Evolutionary conservation across 2,797 vertebrate genomes (phyloP).

Genomic region (Okamejei kenojei): DNA sequence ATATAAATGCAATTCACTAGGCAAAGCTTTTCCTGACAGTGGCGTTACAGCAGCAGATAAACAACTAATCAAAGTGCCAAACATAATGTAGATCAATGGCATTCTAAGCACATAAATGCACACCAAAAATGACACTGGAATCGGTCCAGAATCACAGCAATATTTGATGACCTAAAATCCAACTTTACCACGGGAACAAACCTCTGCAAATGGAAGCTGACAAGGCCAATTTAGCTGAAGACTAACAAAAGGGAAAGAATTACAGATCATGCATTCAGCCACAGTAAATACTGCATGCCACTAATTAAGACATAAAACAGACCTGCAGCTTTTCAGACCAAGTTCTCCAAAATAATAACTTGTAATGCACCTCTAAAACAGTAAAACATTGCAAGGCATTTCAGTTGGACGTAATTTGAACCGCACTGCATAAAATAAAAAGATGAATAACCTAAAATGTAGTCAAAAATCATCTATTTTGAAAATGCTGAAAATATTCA

Average conservation of each 20-base stretch:
- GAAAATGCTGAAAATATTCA: too few relatives aligned
- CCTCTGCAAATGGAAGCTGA: conserved; percentile 23
- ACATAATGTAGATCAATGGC: not conserved
- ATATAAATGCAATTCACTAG: not conserved
- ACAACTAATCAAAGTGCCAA: not conserved
- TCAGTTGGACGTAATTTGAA: not conserved
- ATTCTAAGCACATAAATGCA: not conserved
- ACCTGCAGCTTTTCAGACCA: not conserved
- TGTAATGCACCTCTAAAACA: not conserved
- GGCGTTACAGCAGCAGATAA: not conserved
- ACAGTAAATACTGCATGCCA: not conserved
- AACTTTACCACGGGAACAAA: not conserved
- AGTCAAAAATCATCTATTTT: too few relatives aligned
- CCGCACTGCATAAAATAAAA: too few relatives aligned
- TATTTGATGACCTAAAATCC: not conserved
- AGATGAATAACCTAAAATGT: too few relatives aligned
- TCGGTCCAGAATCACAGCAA: too few relatives aligned
- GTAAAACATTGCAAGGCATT: not conserved
- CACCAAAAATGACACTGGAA: not conserved
- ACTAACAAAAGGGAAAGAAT: not conserved
- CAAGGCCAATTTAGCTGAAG: conserved; percentile 25
- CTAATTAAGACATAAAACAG: not conserved
- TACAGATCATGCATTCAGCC: not conserved
- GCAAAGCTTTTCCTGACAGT: not conserved
- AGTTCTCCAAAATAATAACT: not conserved